phyloP scores from a whole-genome alignment of 1,140 invertebrate genomes.

The Harpegnathos saltator region DNA sequence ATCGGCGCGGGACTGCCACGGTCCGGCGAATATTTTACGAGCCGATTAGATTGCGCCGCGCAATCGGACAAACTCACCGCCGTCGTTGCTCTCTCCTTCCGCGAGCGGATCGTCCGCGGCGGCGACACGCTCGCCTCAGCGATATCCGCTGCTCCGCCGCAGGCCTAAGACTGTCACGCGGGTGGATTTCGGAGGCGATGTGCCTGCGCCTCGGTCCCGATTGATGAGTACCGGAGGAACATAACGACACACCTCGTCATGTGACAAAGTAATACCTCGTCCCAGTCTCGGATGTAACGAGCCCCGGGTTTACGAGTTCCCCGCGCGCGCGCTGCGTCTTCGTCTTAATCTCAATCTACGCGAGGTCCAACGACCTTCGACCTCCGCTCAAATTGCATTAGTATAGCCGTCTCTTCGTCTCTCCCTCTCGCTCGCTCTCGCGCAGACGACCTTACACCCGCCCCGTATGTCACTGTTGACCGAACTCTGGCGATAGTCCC shows the following conservation, averaged over 20 bases:
- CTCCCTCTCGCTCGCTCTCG: not conserved
- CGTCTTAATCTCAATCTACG: slow-evolving; percentile 47
- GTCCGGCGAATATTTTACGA: slow-evolving; percentile 22
- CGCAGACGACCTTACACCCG: not conserved
- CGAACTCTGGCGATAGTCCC: not conserved
- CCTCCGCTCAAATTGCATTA: slow-evolving; percentile 49
- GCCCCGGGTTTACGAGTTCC: slow-evolving; percentile 42
- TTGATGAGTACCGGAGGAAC: not conserved
- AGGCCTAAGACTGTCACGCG: not conserved
- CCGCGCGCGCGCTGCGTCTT: not conserved
- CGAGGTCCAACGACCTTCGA: slow-evolving; percentile 18
- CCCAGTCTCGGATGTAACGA: slow-evolving; percentile 19
- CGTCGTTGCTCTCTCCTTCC: no score
- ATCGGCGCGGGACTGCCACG: slow-evolving; percentile 1
- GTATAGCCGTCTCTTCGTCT: not conserved
- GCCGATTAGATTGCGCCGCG: not conserved
- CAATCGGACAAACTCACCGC: not conserved
- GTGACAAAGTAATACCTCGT: slow-evolving; percentile 51
- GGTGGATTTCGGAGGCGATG: not conserved
- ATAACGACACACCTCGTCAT: slow-evolving; percentile 20
- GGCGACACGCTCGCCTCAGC: no score
- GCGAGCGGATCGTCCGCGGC: no score
- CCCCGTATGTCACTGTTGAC: slow-evolving; percentile 20
- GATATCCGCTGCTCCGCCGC: not conserved
- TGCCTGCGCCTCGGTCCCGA: no score